A percentile compares a stretch with the other conserved stretches of the same genome.
phyloP scores from a whole-genome alignment of 64 coral and sea anemone species.

The Pocillopora damicornis region DNA sequence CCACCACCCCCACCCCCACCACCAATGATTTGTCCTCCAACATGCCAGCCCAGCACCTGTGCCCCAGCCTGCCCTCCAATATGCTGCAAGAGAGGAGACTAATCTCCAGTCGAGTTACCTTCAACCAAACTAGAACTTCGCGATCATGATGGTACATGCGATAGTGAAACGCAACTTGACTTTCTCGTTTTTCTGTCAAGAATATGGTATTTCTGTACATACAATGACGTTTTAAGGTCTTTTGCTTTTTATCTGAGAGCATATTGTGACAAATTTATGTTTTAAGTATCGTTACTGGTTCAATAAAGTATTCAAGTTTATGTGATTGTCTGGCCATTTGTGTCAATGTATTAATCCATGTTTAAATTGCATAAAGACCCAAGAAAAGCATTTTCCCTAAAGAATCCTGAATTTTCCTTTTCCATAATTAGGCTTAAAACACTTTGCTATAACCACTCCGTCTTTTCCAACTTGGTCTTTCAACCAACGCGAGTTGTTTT shows the following conservation, averaged over 20 bases:
- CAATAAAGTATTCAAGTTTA: slow-evolving; percentile 33
- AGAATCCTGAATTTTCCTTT: no score
- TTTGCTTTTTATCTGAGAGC: slow-evolving; percentile 21
- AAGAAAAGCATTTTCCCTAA: background rate
- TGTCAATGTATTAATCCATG: background rate
- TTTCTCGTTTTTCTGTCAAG: background rate
- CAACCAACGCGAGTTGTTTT: no score
- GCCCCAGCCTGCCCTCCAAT: slow-evolving; percentile 65
- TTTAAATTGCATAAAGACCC: background rate
- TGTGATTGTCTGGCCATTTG: background rate
- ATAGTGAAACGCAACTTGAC: background rate
- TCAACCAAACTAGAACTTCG: background rate
- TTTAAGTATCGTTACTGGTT: background rate
- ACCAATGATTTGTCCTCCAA: slow-evolving; percentile 65
- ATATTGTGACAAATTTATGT: slow-evolving; percentile 1
- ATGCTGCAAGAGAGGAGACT: slow-evolving; percentile 68
- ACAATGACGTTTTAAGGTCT: background rate
- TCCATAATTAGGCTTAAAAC: no score
- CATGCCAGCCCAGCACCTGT: slow-evolving; percentile 65
- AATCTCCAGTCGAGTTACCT: background rate
- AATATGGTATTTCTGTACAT: slow-evolving; percentile 38
- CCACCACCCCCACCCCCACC: slow-evolving; percentile 70
- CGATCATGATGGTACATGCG: background rate
- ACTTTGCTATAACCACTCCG: no score
- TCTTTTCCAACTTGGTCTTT: no score